phyloP scores from a whole-genome alignment of 2,113 vertebrate species.

The Orthochromis indermauri region DNA sequence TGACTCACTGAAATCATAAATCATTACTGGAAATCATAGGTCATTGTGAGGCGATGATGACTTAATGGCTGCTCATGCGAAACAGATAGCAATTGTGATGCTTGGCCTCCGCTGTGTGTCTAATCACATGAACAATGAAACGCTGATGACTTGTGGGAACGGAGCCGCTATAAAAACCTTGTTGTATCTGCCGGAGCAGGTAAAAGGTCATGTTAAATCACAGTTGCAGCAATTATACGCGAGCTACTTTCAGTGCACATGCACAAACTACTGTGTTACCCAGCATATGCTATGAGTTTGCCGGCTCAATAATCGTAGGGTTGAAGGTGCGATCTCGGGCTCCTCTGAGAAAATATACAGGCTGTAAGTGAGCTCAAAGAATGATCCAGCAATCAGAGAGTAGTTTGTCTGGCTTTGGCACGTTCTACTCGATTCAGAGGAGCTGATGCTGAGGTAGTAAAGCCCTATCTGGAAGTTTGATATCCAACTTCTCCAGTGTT shows the following conservation, averaged over 20 bases:
- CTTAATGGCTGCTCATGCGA: background rate
- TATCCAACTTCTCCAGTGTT: background rate
- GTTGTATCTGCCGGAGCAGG: background rate
- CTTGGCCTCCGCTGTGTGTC: constrained; percentile 3
- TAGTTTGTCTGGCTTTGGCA: background rate
- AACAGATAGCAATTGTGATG: background rate
- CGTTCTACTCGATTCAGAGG: background rate
- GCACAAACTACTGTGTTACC: background rate
- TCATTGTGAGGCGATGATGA: background rate
- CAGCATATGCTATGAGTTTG: background rate
- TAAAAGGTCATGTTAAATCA: background rate
- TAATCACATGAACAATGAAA: constrained; percentile 37
- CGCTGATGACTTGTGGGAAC: constrained; percentile 13
- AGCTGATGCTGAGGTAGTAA: background rate
- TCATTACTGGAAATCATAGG: constrained; percentile 13
- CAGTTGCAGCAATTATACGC: background rate
- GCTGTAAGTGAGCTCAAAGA: background rate
- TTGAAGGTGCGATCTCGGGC: background rate
- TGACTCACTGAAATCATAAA: background rate
- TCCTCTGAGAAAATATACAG: background rate
- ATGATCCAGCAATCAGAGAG: background rate
- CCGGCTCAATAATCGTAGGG: background rate
- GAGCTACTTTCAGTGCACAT: background rate
- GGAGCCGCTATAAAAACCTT: background rate
- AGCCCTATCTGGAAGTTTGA: background rate